Evolutionary conservation across 2,797 vertebrate genomes (phyloP), one percentile per base, ranked within the genome.

Genomic region (Petrocephalus sullivani): DNA sequence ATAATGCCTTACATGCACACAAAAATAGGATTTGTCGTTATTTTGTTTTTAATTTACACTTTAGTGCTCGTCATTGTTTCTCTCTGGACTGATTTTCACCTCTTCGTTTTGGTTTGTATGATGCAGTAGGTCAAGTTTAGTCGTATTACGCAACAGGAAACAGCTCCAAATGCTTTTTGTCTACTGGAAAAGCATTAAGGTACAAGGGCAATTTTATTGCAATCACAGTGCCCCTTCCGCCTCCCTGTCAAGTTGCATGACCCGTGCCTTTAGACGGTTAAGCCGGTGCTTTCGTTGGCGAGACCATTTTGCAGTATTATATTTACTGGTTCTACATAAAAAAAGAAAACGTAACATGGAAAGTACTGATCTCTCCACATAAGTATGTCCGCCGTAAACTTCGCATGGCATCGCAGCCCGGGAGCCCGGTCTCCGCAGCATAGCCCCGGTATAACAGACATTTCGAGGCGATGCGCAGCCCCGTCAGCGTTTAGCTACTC

Each of bases 381-480:
- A 82, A 56, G 19, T 56, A 46, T 51, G 7, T 19, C 16, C 4
- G 16, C 6, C 49, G 75, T 78, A 89, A 88, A 82, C 86, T n/a
- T 88, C 57, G 54, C 49, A 91, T 91, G 60, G 89, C 88, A 91
- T 91, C 14, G 89, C 88, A 89, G 90, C 89, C 88, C 89, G 78
- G 49, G 61, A 87, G 89, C 89, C 91, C 90, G 88, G 88, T 90
- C 91, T 91, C 87, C 86, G 87, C 87, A 90, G 88, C 7, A 82
- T 87, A 86, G 23, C 54, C 71, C 83, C 84, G 28, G 28, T 64
- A 88, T 84, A 53, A 89, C 71, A 86, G 4, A 88, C 88, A 89
- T 71, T 88, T 84, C 16, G 78, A 89, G 71, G 81, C 75, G 89
- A 88, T 14, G 53, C 89, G 86, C 88, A 88, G 82, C 86, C 86